phyloP scores from a whole-genome alignment of 2,113 vertebrate genomes.

The Aegotheles bennettii region DNA sequence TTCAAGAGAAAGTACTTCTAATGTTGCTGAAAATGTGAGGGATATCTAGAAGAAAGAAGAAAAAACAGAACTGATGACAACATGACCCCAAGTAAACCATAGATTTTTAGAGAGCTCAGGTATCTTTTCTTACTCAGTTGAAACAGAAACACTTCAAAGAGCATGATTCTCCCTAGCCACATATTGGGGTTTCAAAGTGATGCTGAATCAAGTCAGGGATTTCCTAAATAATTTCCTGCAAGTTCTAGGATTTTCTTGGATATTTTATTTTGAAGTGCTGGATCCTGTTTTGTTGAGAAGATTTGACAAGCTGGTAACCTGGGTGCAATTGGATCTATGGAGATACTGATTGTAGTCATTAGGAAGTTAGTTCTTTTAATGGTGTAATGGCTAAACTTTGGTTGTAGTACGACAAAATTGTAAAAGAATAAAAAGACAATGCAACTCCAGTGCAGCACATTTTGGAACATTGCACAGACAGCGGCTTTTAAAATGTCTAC shows the following conservation, averaged over 20 bases:
- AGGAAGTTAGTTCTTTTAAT: not conserved
- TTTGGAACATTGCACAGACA: not conserved
- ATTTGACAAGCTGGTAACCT: not conserved
- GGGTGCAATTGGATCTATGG: not conserved
- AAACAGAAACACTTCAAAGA: not conserved
- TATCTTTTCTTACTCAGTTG: not conserved
- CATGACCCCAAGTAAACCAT: not conserved
- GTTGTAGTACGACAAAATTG: not conserved
- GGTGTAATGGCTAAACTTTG: not conserved
- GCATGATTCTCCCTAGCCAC: not conserved
- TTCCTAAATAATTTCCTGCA: not conserved
- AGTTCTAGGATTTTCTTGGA: not conserved
- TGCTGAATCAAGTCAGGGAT: not conserved
- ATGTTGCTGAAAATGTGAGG: not conserved
- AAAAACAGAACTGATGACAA: not conserved
- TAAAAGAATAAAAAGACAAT: not conserved
- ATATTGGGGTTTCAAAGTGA: not conserved
- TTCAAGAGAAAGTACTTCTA: not conserved
- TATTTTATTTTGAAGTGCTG: not conserved
- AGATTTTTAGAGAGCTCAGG: not conserved
- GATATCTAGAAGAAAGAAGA: not conserved
- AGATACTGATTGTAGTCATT: not conserved
- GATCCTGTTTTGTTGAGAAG: not conserved
- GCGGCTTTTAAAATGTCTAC: constrained; percentile 7
- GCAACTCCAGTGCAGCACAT: not conserved